Percentiles rank a stretch among this genome's conserved stretches.
These are phyloP conservation scores for Mormyrus hasselquistii DNA, from an alignment of 2,797 vertebrate species.

Conservation along the genomic window DNA sequence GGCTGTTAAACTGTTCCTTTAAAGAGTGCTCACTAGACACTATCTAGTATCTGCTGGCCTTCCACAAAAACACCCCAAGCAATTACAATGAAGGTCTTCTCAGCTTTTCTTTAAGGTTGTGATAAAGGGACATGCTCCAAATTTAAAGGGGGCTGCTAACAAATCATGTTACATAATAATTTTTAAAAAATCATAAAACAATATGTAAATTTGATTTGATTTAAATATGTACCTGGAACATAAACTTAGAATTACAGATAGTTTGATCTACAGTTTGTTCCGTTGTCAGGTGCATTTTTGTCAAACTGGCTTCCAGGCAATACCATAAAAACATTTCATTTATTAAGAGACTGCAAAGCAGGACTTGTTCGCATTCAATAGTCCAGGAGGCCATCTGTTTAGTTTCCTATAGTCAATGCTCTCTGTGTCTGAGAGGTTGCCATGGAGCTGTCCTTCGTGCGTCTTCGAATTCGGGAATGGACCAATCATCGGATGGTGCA, in stretches of 20 bases:
- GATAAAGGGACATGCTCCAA: background rate
- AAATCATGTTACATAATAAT: background rate
- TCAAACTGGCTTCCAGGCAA: background rate
- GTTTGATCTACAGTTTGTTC: background rate
- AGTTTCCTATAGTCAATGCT: background rate
- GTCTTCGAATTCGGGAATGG: constrained; percentile 45
- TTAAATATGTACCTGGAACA: background rate
- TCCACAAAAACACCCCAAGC: background rate
- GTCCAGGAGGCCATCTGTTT: background rate
- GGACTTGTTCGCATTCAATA: background rate
- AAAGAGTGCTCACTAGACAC: background rate
- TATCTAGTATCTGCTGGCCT: background rate
- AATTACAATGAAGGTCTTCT: background rate
- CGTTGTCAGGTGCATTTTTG: background rate
- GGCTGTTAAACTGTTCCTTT: background rate
- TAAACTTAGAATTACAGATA: background rate
- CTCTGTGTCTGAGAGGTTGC: constrained; percentile 39
- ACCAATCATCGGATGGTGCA: constrained; percentile 50
- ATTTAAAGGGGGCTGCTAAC: background rate
- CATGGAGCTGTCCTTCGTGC: constrained; percentile 41
- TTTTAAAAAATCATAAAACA: background rate
- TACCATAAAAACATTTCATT: background rate
- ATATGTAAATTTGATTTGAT: background rate
- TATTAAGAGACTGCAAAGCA: background rate
- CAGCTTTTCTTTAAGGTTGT: background rate